Evolutionary conservation across 1,140 invertebrate genomes (phyloP).

Genomic region (Chymomyza costata): DNA sequence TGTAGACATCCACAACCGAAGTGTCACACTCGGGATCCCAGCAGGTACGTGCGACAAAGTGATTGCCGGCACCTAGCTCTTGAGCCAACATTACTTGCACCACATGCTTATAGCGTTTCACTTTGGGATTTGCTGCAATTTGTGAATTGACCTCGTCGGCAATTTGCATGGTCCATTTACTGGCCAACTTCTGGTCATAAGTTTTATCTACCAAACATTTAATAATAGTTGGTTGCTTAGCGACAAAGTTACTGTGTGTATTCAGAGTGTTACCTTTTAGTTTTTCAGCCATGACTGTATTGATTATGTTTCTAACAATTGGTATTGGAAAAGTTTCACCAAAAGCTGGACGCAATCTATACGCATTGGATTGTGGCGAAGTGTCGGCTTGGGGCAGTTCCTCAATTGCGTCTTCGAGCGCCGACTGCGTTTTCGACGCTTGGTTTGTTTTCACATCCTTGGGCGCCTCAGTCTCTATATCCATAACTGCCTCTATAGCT

Average conservation of each 20-base stretch:
- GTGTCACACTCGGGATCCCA: conserved; percentile 65
- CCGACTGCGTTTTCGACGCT: too few relatives aligned
- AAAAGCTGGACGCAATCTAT: conserved; percentile 60
- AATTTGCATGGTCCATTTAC: conserved; percentile 47
- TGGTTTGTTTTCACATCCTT: too few relatives aligned
- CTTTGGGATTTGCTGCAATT: conserved; percentile 43
- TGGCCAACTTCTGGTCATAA: conserved; percentile 49
- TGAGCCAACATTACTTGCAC: conserved; percentile 62
- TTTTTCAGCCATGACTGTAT: conserved; percentile 44
- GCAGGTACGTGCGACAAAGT: conserved; percentile 54
- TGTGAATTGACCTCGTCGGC: conserved; percentile 56
- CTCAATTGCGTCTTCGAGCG: too few relatives aligned
- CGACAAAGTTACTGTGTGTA: conserved; percentile 15
- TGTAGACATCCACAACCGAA: conserved; percentile 51
- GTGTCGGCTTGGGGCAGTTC: too few relatives aligned
- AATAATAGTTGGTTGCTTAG: conserved; percentile 27
- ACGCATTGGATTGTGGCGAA: conserved; percentile 14
- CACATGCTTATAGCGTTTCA: conserved; percentile 58
- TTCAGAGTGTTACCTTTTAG: conserved; percentile 52
- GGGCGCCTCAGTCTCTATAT: too few relatives aligned
- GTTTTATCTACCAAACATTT: conserved; percentile 39
- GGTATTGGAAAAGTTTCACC: conserved; percentile 59
- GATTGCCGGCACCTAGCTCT: conserved; percentile 49
- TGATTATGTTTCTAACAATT: conserved; percentile 47
- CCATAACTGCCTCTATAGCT: too few relatives aligned